phyloP scores from a whole-genome alignment of 2,113 vertebrate species.

The Aleadryas rufinucha region DNA sequence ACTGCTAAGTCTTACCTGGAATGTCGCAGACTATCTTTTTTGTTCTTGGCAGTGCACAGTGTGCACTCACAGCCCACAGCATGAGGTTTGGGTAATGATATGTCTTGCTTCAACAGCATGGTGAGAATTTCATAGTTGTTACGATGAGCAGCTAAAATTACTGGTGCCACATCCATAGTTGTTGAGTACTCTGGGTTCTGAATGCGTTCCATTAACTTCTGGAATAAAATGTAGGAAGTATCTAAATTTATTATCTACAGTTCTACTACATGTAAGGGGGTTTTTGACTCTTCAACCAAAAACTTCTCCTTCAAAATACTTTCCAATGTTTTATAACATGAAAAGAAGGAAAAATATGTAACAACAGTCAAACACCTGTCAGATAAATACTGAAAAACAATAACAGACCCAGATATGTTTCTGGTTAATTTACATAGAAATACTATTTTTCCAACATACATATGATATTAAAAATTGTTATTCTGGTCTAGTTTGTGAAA shows the following conservation, averaged over 20 bases:
- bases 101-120: slow-evolving; percentile 97
- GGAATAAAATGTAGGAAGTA: slow-evolving; percentile 40
- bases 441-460: background rate
- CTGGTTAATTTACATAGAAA: background rate
- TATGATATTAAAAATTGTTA: background rate
- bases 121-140: slow-evolving; percentile 99
- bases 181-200: slow-evolving; percentile 98
- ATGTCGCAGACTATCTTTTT: slow-evolving; percentile 96
- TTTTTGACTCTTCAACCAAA: background rate
- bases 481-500: background rate
- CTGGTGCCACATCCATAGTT: slow-evolving; percentile 97
- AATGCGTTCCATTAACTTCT: slow-evolving; percentile 98
- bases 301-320: background rate
- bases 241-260: slow-evolving; percentile 17
- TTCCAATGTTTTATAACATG: background rate
- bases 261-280: background rate
- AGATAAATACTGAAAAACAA: background rate
- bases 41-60: slow-evolving; percentile 97
- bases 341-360: background rate
- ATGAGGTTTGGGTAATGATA: slow-evolving; percentile 94
- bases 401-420: background rate
- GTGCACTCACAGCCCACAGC: slow-evolving; percentile 98
- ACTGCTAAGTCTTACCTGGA: slow-evolving; percentile 79
- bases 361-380: background rate
- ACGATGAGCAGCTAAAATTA: slow-evolving; percentile 96